phyloP scores from a whole-genome alignment of 2,113 vertebrate genomes.

The Cochlearius cochlearius region DNA sequence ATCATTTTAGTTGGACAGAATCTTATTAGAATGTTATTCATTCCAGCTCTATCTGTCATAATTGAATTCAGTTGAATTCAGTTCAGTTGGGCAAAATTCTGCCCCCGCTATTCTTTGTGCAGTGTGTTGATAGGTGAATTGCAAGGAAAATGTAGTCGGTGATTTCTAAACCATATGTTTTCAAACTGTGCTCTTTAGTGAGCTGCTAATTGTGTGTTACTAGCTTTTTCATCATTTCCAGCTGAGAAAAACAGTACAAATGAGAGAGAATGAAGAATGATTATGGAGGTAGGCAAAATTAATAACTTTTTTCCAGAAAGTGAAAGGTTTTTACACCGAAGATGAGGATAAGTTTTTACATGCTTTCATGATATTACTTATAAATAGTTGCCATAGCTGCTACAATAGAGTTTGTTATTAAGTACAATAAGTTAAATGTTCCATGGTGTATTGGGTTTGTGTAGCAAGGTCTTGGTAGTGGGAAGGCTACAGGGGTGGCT shows the following conservation, averaged over 20 bases:
- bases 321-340: not conserved
- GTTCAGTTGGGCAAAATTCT: not conserved
- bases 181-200: not conserved
- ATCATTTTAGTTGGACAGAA: not conserved
- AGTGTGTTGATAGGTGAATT: not conserved
- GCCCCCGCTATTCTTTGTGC: not conserved
- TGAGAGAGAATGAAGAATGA: not conserved
- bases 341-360: not conserved
- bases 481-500: no score
- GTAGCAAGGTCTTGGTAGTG: no score
- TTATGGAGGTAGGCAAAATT: not conserved
- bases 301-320: not conserved
- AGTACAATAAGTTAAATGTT: not conserved
- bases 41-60: not conserved
- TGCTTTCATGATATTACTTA: not conserved
- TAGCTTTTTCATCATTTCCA: not conserved
- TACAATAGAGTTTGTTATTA: not conserved
- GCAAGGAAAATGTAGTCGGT: not conserved
- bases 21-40: not conserved
- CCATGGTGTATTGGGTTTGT: no score
- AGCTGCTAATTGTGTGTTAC: not conserved
- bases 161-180: constrained; percentile 20
- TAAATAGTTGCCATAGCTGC: not conserved
- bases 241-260: not conserved
- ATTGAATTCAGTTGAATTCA: not conserved